Base-by-base conservation (phyloP, 2,113 vertebrate genomes). In the Hemibagrus wyckioides region DNA sequence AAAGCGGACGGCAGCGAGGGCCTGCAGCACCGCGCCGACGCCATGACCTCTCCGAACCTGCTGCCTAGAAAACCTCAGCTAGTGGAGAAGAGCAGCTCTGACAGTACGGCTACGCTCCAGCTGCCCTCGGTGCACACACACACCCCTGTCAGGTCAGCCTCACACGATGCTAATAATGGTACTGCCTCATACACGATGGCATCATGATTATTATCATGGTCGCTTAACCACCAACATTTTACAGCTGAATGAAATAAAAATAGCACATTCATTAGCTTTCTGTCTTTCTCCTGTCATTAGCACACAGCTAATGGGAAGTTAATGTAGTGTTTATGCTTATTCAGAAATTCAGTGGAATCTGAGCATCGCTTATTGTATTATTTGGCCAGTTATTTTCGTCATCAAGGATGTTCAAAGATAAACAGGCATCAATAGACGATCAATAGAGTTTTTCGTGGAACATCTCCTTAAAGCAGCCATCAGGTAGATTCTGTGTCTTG, bases 91-190 rank as follows among this genome's bases (percentile, higher is more conserved):
- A 98, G 97, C 89, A 98, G 97, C 86, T 92, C 97, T 4, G 97
- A 99, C 10, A 97, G 97, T 92, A 99, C 98, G 96, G 97, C 99
- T 92, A 99, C 97, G 0, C 97, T 99, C 88, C 97, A 99, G 88
- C 95, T 99, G 52, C 97, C 98, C 4, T 94, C 96, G 85, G 96
- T 97, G 87, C 96, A 97, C 90, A 95, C 96, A 85, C 95, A 96
- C 85, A 95, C 97, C 73, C 97, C 96, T 91, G 97, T 99, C 95
- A 98, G 97, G 98, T 99, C 87, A 94, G 94, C 7, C 1, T 48
- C 19, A 56, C 25, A 14, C 30, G 14, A 39, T 44, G 33, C 21
- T 39, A 23, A 23, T 67, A 23, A 69, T 8, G 15, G 3, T 36
- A 69, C 33, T 10, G 33, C 65, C 65, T 8, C 15, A 9, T 69